Evolutionary conservation across 2,888 invertebrate genomes (phyloP).

Genomic region (Phortica magna): DNA sequence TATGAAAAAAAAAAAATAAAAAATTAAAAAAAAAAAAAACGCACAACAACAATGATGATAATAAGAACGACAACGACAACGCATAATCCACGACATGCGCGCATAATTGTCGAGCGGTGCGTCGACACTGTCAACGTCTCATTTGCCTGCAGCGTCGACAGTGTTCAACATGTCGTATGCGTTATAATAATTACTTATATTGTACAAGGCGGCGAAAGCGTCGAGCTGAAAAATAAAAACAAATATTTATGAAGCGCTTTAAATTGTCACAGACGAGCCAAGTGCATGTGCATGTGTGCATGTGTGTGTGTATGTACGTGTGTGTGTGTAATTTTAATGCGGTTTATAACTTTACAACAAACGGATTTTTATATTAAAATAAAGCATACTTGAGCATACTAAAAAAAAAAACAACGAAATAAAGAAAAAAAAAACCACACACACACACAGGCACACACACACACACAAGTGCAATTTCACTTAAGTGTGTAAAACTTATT

Average conservation of each 20-base stretch:
- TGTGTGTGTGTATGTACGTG: background rate
- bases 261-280: background rate
- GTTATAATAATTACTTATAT: constrained; percentile 64
- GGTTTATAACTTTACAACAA: constrained; percentile 50
- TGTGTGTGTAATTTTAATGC: constrained; percentile 46
- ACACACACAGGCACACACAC: constrained; percentile 21
- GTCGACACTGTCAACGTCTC: background rate
- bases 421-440: background rate
- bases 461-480: background rate
- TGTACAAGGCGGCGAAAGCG: constrained; percentile 37
- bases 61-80: background rate
- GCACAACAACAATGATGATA: background rate
- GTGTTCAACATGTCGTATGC: constrained; percentile 57
- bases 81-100: background rate
- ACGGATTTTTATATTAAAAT: background rate
- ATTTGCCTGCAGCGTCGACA: background rate
- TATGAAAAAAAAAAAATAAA: background rate
- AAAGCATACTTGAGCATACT: constrained; percentile 16
- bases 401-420: background rate
- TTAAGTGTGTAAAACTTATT: background rate
- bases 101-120: background rate
- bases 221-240: background rate
- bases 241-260: constrained; percentile 56
- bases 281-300: no score
- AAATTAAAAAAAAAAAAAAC: background rate